Conservation (phyloP, 2,113 vertebrate genomes). For the Climacteris rufus region DNA sequence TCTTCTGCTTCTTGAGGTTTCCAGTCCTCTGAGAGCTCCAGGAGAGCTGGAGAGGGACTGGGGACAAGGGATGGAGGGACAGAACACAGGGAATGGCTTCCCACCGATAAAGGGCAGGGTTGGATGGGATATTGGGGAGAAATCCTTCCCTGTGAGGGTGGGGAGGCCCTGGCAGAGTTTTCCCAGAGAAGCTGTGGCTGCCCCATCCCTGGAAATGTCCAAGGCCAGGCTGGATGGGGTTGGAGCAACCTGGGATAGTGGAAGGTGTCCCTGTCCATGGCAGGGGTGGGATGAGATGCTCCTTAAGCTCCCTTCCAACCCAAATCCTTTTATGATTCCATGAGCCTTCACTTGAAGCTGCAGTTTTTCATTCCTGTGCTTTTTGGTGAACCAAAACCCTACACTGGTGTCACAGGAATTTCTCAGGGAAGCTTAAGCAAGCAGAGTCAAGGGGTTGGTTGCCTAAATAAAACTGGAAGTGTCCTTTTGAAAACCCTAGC, state of each 20-base stretch:
- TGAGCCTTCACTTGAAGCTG: neutral
- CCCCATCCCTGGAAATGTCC: neutral
- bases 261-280: neutral
- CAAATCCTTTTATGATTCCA: neutral
- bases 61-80: neutral
- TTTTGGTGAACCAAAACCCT: neutral
- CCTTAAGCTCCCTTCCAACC: neutral
- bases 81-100: neutral
- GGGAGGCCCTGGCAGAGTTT: accelerated
- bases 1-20: neutral
- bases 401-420: neutral
- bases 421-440: neutral
- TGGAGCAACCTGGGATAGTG: accelerated
- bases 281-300: neutral
- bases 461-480: neutral
- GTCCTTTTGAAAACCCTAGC: neutral
- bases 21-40: accelerated
- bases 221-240: accelerated
- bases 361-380: neutral
- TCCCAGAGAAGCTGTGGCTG: neutral
- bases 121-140: accelerated
- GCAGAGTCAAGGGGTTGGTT: neutral
- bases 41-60: neutral
- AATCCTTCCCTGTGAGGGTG: accelerated
- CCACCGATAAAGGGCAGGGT: neutral